Evolutionary conservation across 2,888 invertebrate genomes (phyloP), one percentile per base, ranked within the genome.

Genomic region (Pterostichus niger): DNA sequence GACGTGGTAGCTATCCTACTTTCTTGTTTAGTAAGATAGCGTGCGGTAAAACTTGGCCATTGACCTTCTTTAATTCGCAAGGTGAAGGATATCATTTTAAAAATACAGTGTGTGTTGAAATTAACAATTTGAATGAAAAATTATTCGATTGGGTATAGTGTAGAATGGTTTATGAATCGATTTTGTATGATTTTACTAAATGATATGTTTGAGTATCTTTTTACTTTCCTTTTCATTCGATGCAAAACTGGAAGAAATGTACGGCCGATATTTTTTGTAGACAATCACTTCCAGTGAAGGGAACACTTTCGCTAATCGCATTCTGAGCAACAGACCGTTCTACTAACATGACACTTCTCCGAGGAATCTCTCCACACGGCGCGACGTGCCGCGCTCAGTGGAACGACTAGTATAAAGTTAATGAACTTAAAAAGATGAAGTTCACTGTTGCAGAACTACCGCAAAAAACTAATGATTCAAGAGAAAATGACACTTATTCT

Each of bases 201-300:
- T 35, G 3, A 61, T n/a, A 61, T 33, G 11, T 11, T 35, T 1
- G 13, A 9, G 11, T 54, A 6, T 49, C 33, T 49, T 31, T 56
- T 77, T 82, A 82, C 82, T 82, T 82, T 82, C 82, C 59, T 73
- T 81, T 81, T 81, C 81, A 73, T 73, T 49, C 82, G 75, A 82
- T 82, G 75, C 35, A 59, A 59, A 15, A 13, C 6, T 35, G 52
- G 35, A 56, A 35, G 54, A 59, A 35, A 11, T 49, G 13, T 33
- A 46, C n/a, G 78, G 11, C 44, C 59, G 68, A 73, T 40, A 81
- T 81, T 82, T 82, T 82, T 82, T 75, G 77, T 77, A 75, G 44
- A 82, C 75, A 82, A 83, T 77, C 77, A 77, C 64, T 77, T 83
- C 52, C 61, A 83, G 83, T 83, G 83, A 83, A 83, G 83, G 83